phyloP scores from a whole-genome alignment of 35 echinoderm and acorn worm genomes.

The Nesometra sesokonis region DNA sequence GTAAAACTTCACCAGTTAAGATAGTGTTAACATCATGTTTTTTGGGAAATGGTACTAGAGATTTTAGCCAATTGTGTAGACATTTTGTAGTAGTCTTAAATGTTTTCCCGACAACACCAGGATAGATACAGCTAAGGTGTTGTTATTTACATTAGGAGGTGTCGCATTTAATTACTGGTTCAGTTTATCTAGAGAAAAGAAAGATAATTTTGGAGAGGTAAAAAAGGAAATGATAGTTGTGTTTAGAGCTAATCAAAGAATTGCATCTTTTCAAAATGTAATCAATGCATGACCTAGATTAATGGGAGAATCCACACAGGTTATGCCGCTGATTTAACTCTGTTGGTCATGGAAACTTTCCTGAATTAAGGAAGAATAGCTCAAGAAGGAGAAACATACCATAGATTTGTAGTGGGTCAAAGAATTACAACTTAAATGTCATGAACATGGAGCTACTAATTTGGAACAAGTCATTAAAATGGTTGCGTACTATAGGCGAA shows the following conservation, averaged over 20 bases:
- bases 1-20: too few relatives aligned
- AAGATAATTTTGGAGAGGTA: background rate
- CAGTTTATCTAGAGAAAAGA: background rate
- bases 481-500: too few relatives aligned
- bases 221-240: background rate
- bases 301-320: background rate
- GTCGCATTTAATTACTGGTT: slow-evolving; percentile 29
- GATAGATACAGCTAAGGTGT: slow-evolving; percentile 9
- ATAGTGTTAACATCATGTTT: background rate
- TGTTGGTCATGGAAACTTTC: background rate
- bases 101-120: background rate
- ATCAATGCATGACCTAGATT: slow-evolving; percentile 2
- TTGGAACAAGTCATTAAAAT: too few relatives aligned
- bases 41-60: background rate
- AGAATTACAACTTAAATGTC: too few relatives aligned
- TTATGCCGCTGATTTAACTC: slow-evolving; percentile 19
- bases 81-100: background rate
- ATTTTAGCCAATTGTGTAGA: background rate
- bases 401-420: too few relatives aligned
- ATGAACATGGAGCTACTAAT: too few relatives aligned
- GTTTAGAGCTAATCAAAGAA: background rate
- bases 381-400: too few relatives aligned
- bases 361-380: too few relatives aligned
- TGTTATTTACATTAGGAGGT: slow-evolving; percentile 2
- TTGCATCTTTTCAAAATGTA: background rate